Conservation (phyloP, 2,113 vertebrate species). For the Tauraco erythrolophus region DNA sequence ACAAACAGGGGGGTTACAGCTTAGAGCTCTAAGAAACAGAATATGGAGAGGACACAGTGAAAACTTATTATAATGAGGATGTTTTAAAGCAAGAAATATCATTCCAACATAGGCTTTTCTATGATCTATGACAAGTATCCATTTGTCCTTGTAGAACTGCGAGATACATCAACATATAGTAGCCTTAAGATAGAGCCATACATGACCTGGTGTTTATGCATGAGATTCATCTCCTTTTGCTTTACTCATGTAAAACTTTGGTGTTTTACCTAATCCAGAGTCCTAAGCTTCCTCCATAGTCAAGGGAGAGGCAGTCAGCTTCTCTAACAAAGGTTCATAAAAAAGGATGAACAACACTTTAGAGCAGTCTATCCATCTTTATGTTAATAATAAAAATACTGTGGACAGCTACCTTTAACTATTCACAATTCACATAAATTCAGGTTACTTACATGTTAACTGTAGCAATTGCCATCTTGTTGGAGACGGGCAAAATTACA, state of each 20-base stretch:
- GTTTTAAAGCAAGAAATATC: background rate
- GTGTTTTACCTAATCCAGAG: background rate
- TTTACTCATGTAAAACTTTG: background rate
- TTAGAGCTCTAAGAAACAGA: background rate
- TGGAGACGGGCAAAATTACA: background rate
- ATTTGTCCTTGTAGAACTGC: background rate
- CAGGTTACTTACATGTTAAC: background rate
- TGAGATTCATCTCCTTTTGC: background rate
- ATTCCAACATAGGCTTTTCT: background rate
- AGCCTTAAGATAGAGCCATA: background rate
- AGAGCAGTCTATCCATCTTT: background rate
- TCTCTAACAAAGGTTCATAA: background rate
- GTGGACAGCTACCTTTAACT: background rate
- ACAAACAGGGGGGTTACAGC: background rate
- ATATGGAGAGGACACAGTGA: background rate
- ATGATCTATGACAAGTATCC: background rate
- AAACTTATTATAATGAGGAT: background rate
- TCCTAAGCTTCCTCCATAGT: background rate
- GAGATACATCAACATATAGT: background rate
- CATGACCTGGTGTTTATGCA: background rate
- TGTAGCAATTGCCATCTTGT: background rate
- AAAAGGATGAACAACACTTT: background rate
- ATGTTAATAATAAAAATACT: slow-evolving; percentile 18
- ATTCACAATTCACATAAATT: background rate
- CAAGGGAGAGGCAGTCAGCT: background rate